Base-by-base conservation (phyloP, 2,113 vertebrate genomes). In the Fukomys damarensis region DNA sequence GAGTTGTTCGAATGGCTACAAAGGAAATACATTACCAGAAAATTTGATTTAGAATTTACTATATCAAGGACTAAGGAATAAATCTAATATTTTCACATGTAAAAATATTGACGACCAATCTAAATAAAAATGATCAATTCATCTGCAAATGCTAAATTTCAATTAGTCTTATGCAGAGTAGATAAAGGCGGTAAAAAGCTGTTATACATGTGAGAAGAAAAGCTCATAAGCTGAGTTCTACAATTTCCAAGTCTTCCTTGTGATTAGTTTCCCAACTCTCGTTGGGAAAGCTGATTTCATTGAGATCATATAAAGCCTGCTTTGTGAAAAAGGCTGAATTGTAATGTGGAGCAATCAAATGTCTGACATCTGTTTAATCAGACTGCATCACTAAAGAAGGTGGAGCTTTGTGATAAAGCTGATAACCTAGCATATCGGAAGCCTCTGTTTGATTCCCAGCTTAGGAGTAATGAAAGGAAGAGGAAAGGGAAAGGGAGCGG, bases 301-400 rank as follows among this genome's bases (percentile, higher is more conserved):
- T 35, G 30, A 49, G 20, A 63, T 61, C 30, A 3, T 17, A 12
- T 30, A 7, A 41, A 26, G 7, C 20, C 6, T 35, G 3, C 7
- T 65, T 20, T 38, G 14, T 35, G 10, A 24, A 70, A 46, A 46
- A 70, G 49, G 54, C 9, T 14, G 46, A 54, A 2, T 16, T 12
- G 22, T 41, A 43, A 35, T 32, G 2, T 43, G 19, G 0, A 66
- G 13, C 20, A 46, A 19, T 0, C 1, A 3, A 35, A 9, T 35
- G 20, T 41, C n/a, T 22, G 38, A 38, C 32, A 20, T 54, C 46
- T 43, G 16, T 28, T 22, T 10, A 7, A 32, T 30, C 2, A 70
- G 6, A 65, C 52, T 38, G 7, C 12, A 14, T 49, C 35, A 9
- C 28, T 9, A 58, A 61, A 54, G 43, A 11, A 13, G 2, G 7